Base-by-base conservation (phyloP, 2,888 invertebrate species). In the Baccha elongata region DNA sequence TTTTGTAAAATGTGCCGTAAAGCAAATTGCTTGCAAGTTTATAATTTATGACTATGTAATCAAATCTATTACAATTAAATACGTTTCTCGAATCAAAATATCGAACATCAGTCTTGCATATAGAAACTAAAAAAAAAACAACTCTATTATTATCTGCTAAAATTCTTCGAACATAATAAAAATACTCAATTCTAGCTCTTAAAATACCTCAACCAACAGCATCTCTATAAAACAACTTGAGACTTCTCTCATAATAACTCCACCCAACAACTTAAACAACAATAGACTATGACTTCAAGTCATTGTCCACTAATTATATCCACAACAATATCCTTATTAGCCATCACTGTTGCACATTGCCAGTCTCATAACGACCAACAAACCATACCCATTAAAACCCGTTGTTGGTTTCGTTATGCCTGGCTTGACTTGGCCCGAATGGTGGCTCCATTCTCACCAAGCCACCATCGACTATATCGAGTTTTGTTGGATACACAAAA, bases 271-370 rank as follows among this genome's bases (percentile, higher is more conserved):
- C 32, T 52, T 21, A 50, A 72, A 60, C 62, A 48, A 48, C 48
- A 40, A 69, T 60, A 64, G 65, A 50, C 15, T 19, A 15, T 19
- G 29, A 65, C 44, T 60, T 37, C 35, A n/a, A 79, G 78, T 72
- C 79, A 68, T 79, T 68, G 72, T 72, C 75, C 71, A 81, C 75
- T 81, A 81, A 81, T 81, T 75, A 81, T 60, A 71, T 81, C 75
- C 60, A 71, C 71, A 81, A 67, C 75, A 81, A 81, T 81, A 75
- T 75, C 81, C 81, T 67, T 75, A 75, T 81, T 81, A 81, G 81
- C 81, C 71, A 75, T 81, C 81, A 71, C 67, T 62, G 71, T 40
- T 69, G 75, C 60, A 46, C 58, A 40, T 44, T 46, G 53, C 40
- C n/a, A 53, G 73, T 71, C 55, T 37, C 55, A 58, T 37, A 72